Evolutionary conservation across 2,797 vertebrate genomes (phyloP).

Genomic region (Lutra lutra): DNA sequence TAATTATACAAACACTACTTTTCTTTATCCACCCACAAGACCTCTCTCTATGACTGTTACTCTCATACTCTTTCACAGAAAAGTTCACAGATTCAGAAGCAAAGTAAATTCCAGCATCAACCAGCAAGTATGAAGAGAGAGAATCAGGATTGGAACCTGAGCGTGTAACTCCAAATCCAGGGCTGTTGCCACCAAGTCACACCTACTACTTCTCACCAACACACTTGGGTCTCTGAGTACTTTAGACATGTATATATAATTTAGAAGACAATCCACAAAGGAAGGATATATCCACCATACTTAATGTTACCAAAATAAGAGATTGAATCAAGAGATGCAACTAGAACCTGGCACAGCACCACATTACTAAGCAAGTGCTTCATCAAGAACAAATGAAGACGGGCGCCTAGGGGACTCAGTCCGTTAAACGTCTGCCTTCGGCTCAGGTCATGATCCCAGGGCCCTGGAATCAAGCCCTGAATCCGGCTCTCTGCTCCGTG

Average conservation of each 20-base stretch:
- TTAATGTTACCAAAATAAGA: not conserved
- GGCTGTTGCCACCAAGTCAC: not conserved
- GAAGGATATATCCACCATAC: not conserved
- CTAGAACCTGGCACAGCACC: not conserved
- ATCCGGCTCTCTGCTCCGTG: too few species aligned
- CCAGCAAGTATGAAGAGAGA: not conserved
- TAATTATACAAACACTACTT: not conserved
- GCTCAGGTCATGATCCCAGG: too few species aligned
- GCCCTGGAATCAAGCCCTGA: too few species aligned
- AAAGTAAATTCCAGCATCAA: not conserved
- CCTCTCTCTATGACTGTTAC: not conserved
- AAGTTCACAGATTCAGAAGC: not conserved
- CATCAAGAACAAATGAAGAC: not conserved
- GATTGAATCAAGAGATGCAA: not conserved
- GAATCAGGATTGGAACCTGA: slow-evolving; percentile 12
- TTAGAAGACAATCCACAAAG: not conserved
- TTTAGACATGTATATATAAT: not conserved
- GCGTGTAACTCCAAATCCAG: slow-evolving; percentile 15
- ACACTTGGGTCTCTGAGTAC: not conserved
- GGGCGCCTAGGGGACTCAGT: too few species aligned
- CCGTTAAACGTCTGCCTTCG: too few species aligned
- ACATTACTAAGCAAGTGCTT: not conserved
- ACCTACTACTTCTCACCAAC: not conserved
- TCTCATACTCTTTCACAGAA: not conserved
- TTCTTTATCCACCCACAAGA: not conserved